Conservation (phyloP, 2,888 invertebrate genomes). For the Leucania comma region DNA sequence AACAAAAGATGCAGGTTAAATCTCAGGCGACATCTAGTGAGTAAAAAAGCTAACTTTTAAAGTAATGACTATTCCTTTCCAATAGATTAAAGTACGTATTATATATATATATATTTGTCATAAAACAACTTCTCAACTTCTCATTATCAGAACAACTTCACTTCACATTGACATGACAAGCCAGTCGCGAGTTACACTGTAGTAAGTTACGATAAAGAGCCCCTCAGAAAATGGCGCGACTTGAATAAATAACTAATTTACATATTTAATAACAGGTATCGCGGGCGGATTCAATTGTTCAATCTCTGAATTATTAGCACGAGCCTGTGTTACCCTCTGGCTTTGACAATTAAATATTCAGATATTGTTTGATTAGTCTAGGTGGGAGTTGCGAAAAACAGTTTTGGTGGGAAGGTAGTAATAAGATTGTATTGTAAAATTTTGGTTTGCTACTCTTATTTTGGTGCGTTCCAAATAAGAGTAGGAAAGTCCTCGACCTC, state of each 20-base stretch:
- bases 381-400: constrained; percentile 27
- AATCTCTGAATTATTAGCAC: constrained; percentile 85
- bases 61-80: no score
- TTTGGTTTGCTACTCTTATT: background rate
- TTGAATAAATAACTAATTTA: constrained; percentile 90
- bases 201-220: constrained; percentile 72
- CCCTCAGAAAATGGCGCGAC: constrained; percentile 72
- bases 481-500: no score
- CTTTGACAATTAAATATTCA: constrained; percentile 85
- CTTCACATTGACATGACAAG: constrained; percentile 66
- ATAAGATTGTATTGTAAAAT: background rate
- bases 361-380: constrained; percentile 80
- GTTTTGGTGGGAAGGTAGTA: background rate
- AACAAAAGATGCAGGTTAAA: no score
- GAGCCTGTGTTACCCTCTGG: constrained; percentile 80
- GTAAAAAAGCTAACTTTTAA: no score
- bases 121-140: no score
- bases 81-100: no score
- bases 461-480: no score
- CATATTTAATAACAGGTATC: constrained; percentile 89
- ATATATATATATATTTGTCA: no score
- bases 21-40: no score
- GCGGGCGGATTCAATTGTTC: constrained; percentile 84
- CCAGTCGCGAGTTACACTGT: constrained; percentile 63
- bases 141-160: constrained; percentile 12